Evolutionary conservation across 2,797 vertebrate genomes (phyloP).

Genomic region (Cheirogaleus major): DNA sequence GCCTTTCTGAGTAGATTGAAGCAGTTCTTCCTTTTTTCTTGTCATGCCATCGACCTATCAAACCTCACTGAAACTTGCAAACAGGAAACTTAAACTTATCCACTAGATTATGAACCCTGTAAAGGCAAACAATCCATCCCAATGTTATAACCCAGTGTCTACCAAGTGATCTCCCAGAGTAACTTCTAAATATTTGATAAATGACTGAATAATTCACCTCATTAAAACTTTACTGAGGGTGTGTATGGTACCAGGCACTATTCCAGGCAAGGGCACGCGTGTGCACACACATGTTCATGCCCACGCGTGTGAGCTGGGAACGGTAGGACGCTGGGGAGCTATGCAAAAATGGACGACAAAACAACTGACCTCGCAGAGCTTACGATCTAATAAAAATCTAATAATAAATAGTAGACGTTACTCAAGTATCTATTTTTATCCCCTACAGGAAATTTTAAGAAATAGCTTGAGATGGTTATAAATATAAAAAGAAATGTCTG

Average conservation of each 20-base stretch:
- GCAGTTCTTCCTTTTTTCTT: not conserved
- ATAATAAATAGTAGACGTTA: not conserved
- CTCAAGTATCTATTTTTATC: conserved; percentile 4
- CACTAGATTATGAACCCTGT: not conserved
- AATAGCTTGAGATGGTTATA: conserved; percentile 24
- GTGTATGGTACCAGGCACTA: no score
- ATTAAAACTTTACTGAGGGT: not conserved
- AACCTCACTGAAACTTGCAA: not conserved
- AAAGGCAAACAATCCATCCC: not conserved
- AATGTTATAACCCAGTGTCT: not conserved
- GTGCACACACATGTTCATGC: no score
- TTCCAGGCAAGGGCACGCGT: not conserved
- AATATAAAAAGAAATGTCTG: conserved; percentile 45
- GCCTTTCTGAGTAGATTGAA: not conserved
- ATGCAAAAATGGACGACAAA: not conserved
- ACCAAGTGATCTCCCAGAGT: no score
- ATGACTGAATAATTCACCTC: not conserved
- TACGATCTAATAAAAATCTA: not conserved
- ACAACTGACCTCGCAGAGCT: not conserved
- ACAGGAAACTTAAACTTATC: not conserved
- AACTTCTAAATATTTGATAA: not conserved
- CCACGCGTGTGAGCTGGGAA: fast-evolving
- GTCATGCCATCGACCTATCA: not conserved
- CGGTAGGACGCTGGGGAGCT: no score
- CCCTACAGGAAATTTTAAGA: not conserved